Base-by-base conservation (phyloP, 37 sponge, comb jelly and placozoan species). In the Haliclona indistincta region DNA sequence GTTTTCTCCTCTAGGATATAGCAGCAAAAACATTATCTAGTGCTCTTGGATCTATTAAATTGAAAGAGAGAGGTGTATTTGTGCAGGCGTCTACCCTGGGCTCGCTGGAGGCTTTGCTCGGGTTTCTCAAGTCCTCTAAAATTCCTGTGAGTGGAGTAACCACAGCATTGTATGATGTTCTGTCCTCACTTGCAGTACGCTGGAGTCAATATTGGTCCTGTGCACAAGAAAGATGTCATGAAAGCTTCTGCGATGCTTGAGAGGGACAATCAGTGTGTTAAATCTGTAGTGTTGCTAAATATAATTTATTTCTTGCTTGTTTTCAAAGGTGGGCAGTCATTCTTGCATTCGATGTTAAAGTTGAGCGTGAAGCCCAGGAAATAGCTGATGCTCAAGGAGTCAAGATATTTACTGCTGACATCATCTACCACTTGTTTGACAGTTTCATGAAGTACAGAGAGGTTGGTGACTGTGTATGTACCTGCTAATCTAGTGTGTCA, bases 141-240 rank as follows among this genome's bases (percentile, higher is more conserved):
- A 95, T 98, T 30, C 97, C 97, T 3, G 94, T 93, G n/a, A 81
- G 96, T 56, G 15, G 37, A 0, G 20, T 30, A 32, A 23, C 3
- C 10, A 17, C 13, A 17, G 51, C 15, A 17, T 17, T 47, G 10
- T 17, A 10, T 47, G 51, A 17, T 47, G 51, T 47, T n/a, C 13
- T 25, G 11, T 58, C 6, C 7, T n/a, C 22, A 69, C 33, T 13
- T 34, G 44, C 7, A 93, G 94, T 93, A 93, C 43, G 68, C 67
- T 79, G 96, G 89, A 1, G 83, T 95, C 20, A 92, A 76, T 67
- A 92, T 95, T 81, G 99, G 99, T 20, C 99, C 99, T 23, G 92
- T 98, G 7, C 99, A 98, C 84, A 98, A 96, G 89, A 93, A 85
- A 68, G 99, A 98, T 79, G 92, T 98, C 26, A 95, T 95, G 94